These are phyloP conservation scores for Cydia fagiglandana DNA, from an alignment of 1,140 invertebrate genomes.

Conservation along the genomic window DNA sequence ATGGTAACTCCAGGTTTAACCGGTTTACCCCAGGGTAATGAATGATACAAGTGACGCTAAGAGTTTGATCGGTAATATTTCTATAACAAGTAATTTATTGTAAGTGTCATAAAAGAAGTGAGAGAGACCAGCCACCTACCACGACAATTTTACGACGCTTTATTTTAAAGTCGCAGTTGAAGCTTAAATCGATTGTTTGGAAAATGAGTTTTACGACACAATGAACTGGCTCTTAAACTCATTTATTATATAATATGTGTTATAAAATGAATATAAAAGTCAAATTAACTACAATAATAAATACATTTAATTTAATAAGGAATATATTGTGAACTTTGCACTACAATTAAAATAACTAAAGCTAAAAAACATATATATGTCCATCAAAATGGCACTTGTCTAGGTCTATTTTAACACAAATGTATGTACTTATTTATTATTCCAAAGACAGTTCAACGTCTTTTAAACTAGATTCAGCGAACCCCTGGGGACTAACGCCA, in stretches of 20 bases:
- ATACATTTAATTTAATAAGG: no score
- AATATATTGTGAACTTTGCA: no score
- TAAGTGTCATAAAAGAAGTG: neutral
- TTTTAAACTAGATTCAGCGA: conserved; percentile 1
- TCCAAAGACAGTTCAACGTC: neutral
- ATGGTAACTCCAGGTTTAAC: no score
- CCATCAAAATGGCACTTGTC: neutral
- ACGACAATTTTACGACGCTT: neutral
- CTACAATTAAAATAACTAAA: no score
- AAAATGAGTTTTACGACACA: neutral
- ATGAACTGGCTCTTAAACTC: neutral
- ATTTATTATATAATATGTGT: no score
- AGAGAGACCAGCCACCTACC: neutral
- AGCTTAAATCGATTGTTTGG: neutral
- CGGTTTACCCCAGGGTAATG: no score
- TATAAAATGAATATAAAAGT: no score
- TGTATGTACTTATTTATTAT: neutral
- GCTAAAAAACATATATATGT: no score
- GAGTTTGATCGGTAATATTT: neutral
- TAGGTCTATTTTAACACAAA: neutral
- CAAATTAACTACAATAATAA: no score
- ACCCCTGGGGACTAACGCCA: conserved; percentile 14
- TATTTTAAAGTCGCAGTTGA: neutral
- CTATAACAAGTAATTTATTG: neutral
- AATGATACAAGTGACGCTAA: no score